Conservation (phyloP, 2,113 vertebrate genomes). For the Crotalus horridus region DNA sequence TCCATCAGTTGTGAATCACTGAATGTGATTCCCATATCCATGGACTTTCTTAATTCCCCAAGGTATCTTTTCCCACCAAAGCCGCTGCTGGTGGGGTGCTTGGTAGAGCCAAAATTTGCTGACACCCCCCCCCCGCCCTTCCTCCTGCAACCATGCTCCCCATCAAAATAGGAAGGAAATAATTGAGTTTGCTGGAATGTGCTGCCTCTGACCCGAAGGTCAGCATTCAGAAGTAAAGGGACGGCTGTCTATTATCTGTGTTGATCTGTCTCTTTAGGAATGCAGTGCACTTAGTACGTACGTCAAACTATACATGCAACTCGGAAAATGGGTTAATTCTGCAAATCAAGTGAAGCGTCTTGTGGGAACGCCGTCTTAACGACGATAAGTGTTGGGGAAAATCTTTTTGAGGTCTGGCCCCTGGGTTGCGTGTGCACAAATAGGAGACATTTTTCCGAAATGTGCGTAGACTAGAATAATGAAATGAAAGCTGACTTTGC, state of each 20-base stretch:
- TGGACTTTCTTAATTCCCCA: neutral
- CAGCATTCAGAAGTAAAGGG: neutral
- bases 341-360: neutral
- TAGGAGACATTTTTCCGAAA: neutral
- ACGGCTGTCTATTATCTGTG: too few relatives aligned
- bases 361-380: neutral
- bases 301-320: neutral
- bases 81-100: neutral
- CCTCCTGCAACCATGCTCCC: neutral
- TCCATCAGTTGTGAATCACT: neutral
- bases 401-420: neutral
- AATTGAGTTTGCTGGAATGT: neutral
- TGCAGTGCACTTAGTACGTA: neutral
- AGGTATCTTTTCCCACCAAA: neutral
- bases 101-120: neutral
- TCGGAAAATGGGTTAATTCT: neutral
- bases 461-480: neutral
- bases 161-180: neutral
- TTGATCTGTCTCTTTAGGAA: neutral
- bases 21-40: neutral
- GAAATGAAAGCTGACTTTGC: neutral
- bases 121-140: rapidly evolving
- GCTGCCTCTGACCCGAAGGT: neutral
- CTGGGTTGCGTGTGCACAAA: neutral
- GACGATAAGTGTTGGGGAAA: neutral